Conservation (phyloP, 30 jellyfish, hydroid and myxozoan genomes). For the Aurelia sp. region DNA sequence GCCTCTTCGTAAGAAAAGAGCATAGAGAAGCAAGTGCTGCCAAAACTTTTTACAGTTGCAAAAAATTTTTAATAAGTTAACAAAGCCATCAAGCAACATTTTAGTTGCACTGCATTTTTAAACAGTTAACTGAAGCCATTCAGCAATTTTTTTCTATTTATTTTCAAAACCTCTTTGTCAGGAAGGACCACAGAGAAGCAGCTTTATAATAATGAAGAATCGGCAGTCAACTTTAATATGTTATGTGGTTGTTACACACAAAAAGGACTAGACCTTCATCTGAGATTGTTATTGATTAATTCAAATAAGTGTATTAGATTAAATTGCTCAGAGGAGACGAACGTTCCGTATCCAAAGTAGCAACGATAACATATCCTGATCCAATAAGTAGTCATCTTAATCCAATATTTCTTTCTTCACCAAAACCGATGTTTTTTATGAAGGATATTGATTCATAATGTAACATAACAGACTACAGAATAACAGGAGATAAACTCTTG, state of each 20-base stretch:
- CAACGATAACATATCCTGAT: conserved; percentile 52
- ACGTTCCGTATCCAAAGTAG: conserved; percentile 47
- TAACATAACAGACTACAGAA: conserved; percentile 5
- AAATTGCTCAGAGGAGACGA: conserved; percentile 30
- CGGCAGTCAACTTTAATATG: neutral
- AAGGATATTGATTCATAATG: conserved; percentile 20
- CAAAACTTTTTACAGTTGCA: too few relatives aligned
- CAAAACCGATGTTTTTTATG: conserved; percentile 47
- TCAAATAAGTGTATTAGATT: conserved; percentile 41
- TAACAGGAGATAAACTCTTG: conserved; percentile 23
- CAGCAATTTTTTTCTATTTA: neutral
- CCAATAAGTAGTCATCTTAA: conserved; percentile 24
- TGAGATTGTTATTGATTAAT: conserved; percentile 14
- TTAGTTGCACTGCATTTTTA: too few relatives aligned
- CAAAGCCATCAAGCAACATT: too few relatives aligned
- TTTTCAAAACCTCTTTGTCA: neutral
- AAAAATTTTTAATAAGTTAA: too few relatives aligned
- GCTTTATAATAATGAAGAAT: too few relatives aligned
- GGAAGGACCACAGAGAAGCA: too few relatives aligned
- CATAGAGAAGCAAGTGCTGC: too few relatives aligned
- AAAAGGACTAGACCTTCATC: neutral
- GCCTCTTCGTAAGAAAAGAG: too few relatives aligned
- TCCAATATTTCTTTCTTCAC: conserved; percentile 41
- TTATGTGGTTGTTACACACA: neutral
- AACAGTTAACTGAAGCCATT: too few relatives aligned